phyloP scores from a whole-genome alignment of 1,140 invertebrate species.

The Drosophila mayri region DNA sequence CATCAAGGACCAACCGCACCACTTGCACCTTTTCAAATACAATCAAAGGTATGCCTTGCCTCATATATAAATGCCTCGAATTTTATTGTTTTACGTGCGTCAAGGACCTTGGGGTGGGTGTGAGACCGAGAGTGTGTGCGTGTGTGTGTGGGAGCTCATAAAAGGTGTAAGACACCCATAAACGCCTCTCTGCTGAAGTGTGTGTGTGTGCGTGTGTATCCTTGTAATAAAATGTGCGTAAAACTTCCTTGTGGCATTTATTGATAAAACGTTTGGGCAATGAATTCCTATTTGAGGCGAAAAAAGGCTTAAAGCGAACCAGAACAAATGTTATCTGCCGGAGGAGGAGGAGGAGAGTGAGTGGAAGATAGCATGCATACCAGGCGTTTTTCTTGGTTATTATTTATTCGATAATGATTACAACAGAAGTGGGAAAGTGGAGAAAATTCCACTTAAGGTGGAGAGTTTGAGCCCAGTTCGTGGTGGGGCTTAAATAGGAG shows the following conservation, averaged over 20 bases:
- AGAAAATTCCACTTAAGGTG: constrained; percentile 5
- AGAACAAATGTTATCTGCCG: constrained; percentile 39
- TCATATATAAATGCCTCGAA: constrained; percentile 73
- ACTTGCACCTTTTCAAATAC: constrained; percentile 32
- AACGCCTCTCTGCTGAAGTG: constrained; percentile 39
- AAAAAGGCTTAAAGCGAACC: constrained; percentile 47
- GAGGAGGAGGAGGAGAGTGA: constrained; percentile 2
- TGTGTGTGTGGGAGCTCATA: constrained; percentile 37
- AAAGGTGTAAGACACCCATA: constrained; percentile 70
- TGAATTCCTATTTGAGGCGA: constrained; percentile 74
- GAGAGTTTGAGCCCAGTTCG: background rate
- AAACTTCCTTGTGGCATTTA: constrained; percentile 80
- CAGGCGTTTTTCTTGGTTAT: constrained; percentile 16
- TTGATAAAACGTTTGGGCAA: constrained; percentile 80
- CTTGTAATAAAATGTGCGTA: constrained; percentile 79
- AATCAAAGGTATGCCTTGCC: constrained; percentile 63
- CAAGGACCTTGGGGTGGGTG: constrained; percentile 18
- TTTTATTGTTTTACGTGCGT: constrained; percentile 73
- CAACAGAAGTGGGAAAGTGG: background rate
- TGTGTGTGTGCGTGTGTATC: constrained; percentile 29
- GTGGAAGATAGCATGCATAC: constrained; percentile 38
- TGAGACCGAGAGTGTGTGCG: background rate
- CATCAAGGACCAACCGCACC: background rate
- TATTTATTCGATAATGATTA: constrained; percentile 51
- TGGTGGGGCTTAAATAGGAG: background rate